Base-by-base conservation (phyloP, 2,113 vertebrate species). In the Dermatemys mawii region DNA sequence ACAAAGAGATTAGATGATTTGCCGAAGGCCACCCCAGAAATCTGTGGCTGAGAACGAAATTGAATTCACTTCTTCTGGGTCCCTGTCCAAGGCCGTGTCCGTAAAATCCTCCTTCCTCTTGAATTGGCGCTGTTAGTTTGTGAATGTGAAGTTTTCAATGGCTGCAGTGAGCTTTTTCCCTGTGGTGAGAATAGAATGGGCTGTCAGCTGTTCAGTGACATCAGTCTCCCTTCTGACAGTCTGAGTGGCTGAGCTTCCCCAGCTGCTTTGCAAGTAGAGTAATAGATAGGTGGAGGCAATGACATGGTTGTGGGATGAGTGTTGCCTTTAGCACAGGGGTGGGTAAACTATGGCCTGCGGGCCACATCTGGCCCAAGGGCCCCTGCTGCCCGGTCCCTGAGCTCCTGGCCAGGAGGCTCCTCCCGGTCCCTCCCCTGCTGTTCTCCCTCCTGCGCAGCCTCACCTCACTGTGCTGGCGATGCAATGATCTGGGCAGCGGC, bases 251-350 rank as follows among this genome's bases (percentile, higher is more conserved):
- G 80, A 87, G 16, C 44, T 32, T 83, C 51, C 19, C 60, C 32
- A 90, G 79, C 6, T 63, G 32, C 75, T 84, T 86, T 83, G 32
- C 51, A 35, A 82, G 63, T 55, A 7, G 11, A 1, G 24, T 4
- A 1, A 41, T 78, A 17, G 63, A 11, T 83, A 19, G 35, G 1
- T 8, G 14, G 81, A 81, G 76, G 76, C 38, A 78, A 84, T 1
- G 10, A 12, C 11, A 38, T 22, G 16, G 1, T 83, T 24, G 83
- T 55, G 22, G 41, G 6, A 24, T 55, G 14, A 60, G 76, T 35
- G 26, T 73, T 22, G n/a, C 9, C 38, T 3, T 44, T 11, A 19
- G 11, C 5, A 1, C n/a, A n/a, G n/a, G n/a, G n/a, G n/a, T n/a
- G n/a, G n/a, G n/a, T n/a, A n/a, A n/a, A n/a, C n/a, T n/a, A n/a